Base-by-base conservation (phyloP, 2,888 invertebrate genomes). In the Lapara coniferarum region DNA sequence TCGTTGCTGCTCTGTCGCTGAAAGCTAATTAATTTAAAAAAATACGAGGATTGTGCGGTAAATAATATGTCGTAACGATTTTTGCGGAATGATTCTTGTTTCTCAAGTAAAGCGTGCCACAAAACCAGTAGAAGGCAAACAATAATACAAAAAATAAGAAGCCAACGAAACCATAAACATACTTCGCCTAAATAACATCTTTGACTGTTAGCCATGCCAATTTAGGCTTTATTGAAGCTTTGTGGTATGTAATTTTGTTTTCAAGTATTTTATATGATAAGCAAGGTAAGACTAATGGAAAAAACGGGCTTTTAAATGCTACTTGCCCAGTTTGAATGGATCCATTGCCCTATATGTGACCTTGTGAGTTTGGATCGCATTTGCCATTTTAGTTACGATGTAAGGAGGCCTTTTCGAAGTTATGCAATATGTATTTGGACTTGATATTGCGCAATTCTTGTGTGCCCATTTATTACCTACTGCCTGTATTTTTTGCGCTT, bases 221-320 rank as follows among this genome's bases (percentile, higher is more conserved):
- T 58, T 53, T 37, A n/a, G n/a, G 16, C 59, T 44, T 16, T 59
- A 37, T 37, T n/a, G 37, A n/a, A n/a, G 53, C n/a, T 53, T n/a
- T 16, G n/a, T 53, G 53, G 10, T 53, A 53, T 5, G 37, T 2
- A 37, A 37, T 37, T 5, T 6, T 37, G 37, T 37, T 5, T 55
- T 19, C 10, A 56, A 56, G 56, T 25, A 5, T 56, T 56, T 19
- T 25, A 25, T 56, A 56, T 56, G 56, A 56, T 25, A 56, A 25
- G 49, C 46, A 63, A n/a, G 37, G n/a, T 59, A 30, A 63, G 49
- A 46, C 49, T 19, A 16, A 13, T 49, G 19, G 12, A 49, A 63
- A 16, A 13, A 63, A 49, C 51, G 68, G 77, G 79, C 81, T 77
- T 82, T 81, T 84, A 81, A 84, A 84, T 79, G 80, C 76, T 81